Evolutionary conservation across 2,113 vertebrate genomes (phyloP).

Genomic region (Rhinoptilus africanus): DNA sequence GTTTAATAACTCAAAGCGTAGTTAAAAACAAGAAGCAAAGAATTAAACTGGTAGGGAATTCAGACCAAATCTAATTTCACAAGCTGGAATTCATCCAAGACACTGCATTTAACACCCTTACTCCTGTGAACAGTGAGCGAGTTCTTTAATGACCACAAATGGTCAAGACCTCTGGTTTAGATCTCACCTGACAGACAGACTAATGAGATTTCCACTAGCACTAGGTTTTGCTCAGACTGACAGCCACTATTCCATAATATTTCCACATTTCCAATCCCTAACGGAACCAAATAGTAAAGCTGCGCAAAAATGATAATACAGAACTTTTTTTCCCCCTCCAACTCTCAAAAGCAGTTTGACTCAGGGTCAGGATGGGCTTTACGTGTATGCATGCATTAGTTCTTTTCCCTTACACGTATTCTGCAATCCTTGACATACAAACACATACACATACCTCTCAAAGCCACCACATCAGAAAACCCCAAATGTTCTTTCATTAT

Average conservation of each 20-base stretch:
- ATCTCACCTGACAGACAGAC: constrained; percentile 19
- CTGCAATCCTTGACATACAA: background rate
- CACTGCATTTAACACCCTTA: constrained; percentile 34
- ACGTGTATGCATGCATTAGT: background rate
- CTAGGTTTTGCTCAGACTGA: constrained; percentile 15
- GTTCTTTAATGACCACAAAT: constrained; percentile 39
- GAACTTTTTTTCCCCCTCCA: background rate
- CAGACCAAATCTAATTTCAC: constrained; percentile 22
- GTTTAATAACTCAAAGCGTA: background rate
- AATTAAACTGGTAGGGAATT: constrained; percentile 10
- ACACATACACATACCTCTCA: background rate
- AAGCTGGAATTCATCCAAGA: constrained; percentile 24
- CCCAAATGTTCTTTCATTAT: background rate
- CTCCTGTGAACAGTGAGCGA: background rate
- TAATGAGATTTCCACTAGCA: constrained; percentile 37
- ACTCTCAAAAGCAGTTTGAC: background rate
- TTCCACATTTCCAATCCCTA: background rate
- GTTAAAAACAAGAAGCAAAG: background rate
- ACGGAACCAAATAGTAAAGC: background rate
- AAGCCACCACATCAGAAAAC: background rate
- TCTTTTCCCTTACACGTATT: background rate
- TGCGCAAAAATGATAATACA: background rate
- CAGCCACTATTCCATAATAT: background rate
- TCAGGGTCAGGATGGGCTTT: background rate
- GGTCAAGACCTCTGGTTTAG: constrained; percentile 31